Conservation (phyloP, 2,888 invertebrate species). For the Xanthorhoe spadicearia region DNA sequence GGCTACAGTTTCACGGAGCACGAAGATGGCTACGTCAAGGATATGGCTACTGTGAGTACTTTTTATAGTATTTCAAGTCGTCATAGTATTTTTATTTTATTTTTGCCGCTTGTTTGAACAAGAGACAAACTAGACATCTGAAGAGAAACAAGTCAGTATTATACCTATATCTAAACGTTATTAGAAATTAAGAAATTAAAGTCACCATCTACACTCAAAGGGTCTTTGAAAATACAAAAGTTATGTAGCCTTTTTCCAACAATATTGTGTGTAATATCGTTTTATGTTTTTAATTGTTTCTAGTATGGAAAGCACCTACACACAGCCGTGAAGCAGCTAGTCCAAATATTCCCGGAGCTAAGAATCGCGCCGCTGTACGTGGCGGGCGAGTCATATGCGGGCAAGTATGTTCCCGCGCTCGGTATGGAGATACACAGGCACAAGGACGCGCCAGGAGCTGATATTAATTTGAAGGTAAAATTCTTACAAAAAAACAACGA, state of each 20-base stretch:
- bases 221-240: neutral
- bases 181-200: too few species aligned
- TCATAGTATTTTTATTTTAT: too few species aligned
- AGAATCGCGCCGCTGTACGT: constrained; percentile 84
- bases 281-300: neutral
- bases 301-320: constrained; percentile 84
- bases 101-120: too few species aligned
- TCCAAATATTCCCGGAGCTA: constrained; percentile 85
- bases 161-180: neutral
- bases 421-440: constrained; percentile 81
- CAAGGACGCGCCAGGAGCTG: constrained; percentile 53
- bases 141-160: neutral
- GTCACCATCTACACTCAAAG: neutral
- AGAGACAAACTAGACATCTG: too few species aligned
- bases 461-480: constrained; percentile 76
- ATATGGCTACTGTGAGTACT: constrained; percentile 82
- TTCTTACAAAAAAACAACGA: neutral
- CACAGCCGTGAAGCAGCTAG: constrained; percentile 84
- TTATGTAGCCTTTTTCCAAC: neutral
- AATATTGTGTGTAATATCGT: neutral
- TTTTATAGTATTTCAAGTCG: too few species aligned
- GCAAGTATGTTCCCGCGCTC: constrained; percentile 85
- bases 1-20: constrained; percentile 87
- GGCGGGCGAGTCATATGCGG: constrained; percentile 88
- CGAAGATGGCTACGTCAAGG: constrained; percentile 79